Percentiles rank a stretch among this genome's conserved stretches.
These are phyloP conservation scores for Columba janthina DNA, from an alignment of 2,113 vertebrate species.

Conservation along the genomic window DNA sequence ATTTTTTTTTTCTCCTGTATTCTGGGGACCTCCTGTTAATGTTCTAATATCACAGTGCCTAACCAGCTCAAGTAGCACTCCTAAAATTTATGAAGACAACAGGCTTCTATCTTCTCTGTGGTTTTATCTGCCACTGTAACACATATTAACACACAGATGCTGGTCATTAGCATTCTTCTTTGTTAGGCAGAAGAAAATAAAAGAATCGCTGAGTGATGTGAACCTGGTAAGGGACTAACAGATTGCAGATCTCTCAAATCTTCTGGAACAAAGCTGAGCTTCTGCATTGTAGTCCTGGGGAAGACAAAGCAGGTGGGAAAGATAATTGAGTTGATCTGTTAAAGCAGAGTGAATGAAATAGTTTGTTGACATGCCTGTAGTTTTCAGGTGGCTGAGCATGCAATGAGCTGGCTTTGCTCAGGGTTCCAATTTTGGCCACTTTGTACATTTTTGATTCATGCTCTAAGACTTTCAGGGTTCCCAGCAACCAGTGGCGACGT, in stretches of 20 bases:
- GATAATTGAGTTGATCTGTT: neutral
- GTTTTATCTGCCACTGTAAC: neutral
- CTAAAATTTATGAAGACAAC: neutral
- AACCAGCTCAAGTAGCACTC: neutral
- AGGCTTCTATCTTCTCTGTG: neutral
- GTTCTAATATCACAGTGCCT: neutral
- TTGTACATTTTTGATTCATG: neutral
- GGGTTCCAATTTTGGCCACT: neutral
- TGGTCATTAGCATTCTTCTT: neutral
- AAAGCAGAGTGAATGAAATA: neutral
- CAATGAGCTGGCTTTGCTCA: accelerated
- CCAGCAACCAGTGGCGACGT: neutral
- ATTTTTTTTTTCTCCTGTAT: neutral
- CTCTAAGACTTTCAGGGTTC: neutral
- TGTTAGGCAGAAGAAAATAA: neutral
- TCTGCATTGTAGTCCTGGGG: neutral
- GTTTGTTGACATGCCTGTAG: neutral
- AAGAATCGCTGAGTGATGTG: neutral
- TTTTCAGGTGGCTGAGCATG: neutral
- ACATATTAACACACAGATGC: neutral
- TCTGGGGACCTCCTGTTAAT: neutral
- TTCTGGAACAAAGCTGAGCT: neutral
- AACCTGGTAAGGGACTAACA: neutral
- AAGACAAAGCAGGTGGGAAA: neutral
- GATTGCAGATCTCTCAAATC: neutral